Evolutionary conservation across 2,797 vertebrate species (phyloP).

Genomic region (Pseudochirops cupreus): DNA sequence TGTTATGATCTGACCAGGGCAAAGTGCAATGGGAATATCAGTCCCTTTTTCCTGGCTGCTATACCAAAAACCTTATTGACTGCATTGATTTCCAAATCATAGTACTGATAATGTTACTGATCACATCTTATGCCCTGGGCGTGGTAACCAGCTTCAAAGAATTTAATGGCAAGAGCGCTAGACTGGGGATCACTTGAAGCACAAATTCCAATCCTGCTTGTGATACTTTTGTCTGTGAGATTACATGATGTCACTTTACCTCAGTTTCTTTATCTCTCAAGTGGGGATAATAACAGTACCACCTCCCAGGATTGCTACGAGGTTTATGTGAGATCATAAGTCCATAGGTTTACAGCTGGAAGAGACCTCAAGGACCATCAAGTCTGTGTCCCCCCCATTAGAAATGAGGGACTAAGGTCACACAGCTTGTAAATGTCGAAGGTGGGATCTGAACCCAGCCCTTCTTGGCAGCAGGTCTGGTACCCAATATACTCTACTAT

Average conservation of each 20-base stretch:
- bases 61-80: background rate
- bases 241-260: background rate
- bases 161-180: background rate
- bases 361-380: background rate
- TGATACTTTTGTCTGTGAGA: background rate
- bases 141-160: background rate
- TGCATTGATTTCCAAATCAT: background rate
- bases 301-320: background rate
- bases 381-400: background rate
- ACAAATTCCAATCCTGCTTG: background rate
- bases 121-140: background rate
- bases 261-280: background rate
- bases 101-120: background rate
- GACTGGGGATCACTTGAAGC: background rate
- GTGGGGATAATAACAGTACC: background rate
- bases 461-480: background rate
- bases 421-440: background rate
- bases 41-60: background rate
- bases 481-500: background rate
- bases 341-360: background rate
- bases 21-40: background rate
- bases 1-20: background rate
- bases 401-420: background rate
- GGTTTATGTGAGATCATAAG: background rate
- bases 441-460: background rate